A percentile compares a stretch with the other conserved stretches of the same genome.
Evolutionary conservation across 1,140 invertebrate genomes (phyloP).

Genomic region (Cepaea nemoralis): DNA sequence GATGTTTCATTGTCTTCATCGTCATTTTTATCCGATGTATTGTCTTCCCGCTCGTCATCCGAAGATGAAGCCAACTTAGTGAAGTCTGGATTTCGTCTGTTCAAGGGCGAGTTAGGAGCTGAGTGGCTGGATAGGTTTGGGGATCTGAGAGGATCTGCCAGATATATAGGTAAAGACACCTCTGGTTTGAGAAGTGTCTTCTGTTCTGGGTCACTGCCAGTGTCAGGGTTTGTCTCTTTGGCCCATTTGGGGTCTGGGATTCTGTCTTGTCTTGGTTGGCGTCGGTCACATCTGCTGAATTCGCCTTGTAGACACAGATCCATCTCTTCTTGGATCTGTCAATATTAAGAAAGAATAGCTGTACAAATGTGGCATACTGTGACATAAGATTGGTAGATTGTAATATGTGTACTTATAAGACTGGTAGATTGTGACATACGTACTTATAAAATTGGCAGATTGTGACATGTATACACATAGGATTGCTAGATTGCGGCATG

Average conservation of each 20-base stretch:
- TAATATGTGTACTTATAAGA: no score
- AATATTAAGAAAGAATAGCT: background rate
- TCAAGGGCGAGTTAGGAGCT: constrained; percentile 4
- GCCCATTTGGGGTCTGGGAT: background rate
- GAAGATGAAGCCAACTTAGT: background rate
- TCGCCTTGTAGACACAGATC: constrained; percentile 57
- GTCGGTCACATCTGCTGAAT: constrained; percentile 30
- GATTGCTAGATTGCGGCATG: no score
- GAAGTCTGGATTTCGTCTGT: background rate
- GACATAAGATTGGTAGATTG: no score
- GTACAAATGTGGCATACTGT: background rate
- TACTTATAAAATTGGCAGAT: no score
- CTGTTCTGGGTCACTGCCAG: background rate
- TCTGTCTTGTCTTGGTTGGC: constrained; percentile 16
- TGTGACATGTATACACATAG: no score
- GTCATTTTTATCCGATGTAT: constrained; percentile 3
- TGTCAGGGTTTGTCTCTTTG: background rate
- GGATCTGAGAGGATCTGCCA: background rate
- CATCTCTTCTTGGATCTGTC: constrained; percentile 66
- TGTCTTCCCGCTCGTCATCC: constrained; percentile 17
- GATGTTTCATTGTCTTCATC: constrained; percentile 24
- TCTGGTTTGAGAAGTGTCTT: background rate
- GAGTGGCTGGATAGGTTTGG: background rate
- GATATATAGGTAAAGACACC: background rate
- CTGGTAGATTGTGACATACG: no score